Percentiles rank a stretch among this genome's conserved stretches.
phyloP scores from a whole-genome alignment of 2,113 vertebrate genomes.

The Calypte anna region DNA sequence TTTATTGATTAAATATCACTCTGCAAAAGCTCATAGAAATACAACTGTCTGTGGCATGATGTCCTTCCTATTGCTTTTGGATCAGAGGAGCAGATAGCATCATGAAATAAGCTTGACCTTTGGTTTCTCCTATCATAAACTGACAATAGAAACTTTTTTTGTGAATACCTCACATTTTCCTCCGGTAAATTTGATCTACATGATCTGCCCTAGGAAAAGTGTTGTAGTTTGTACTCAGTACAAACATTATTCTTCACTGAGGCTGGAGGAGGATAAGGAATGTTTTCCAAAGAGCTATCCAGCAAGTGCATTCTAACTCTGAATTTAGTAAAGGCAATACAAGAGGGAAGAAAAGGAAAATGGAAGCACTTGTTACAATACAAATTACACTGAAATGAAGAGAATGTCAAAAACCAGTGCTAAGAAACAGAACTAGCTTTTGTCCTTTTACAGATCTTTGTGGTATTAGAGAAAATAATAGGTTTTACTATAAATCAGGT shows the following conservation, averaged over 20 bases:
- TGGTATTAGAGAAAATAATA: neutral
- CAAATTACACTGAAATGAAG: neutral
- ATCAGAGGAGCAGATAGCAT: neutral
- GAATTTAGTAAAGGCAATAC: neutral
- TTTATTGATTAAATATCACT: neutral
- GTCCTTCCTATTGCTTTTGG: neutral
- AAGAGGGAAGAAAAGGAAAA: neutral
- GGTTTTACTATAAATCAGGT: neutral
- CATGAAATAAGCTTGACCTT: neutral
- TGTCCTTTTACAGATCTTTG: neutral
- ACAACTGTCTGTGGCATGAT: fast-evolving
- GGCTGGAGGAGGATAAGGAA: neutral
- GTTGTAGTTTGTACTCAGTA: neutral
- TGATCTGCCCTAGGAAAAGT: fast-evolving
- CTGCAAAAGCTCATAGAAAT: neutral
- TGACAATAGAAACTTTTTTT: neutral
- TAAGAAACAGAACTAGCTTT: neutral
- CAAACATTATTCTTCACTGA: neutral
- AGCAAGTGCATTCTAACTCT: neutral
- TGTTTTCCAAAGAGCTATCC: neutral
- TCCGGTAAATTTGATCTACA: neutral
- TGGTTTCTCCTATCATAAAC: neutral
- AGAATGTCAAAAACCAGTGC: neutral
- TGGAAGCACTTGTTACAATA: neutral
- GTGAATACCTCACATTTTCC: neutral